Evolutionary conservation across 1,140 invertebrate genomes (phyloP).

Genomic region (Drosophila parvula): DNA sequence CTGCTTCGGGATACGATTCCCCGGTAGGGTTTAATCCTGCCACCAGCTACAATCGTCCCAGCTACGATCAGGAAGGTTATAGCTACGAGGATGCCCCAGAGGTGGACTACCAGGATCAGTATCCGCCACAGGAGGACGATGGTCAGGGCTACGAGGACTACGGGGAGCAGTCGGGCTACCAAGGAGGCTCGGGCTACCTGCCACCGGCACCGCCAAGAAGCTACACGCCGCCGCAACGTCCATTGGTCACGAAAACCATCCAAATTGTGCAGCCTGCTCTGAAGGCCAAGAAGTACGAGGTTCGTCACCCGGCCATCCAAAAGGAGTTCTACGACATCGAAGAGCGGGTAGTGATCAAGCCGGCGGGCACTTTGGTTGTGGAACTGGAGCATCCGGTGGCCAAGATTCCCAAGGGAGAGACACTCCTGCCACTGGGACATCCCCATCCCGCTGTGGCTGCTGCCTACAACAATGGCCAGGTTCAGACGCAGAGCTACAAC

Average conservation of each 20-base stretch:
- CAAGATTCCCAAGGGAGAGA: constrained; percentile 85
- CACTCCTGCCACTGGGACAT: constrained; percentile 72
- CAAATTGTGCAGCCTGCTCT: constrained; percentile 79
- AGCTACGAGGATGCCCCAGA: constrained; percentile 67
- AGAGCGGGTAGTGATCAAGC: constrained; percentile 87
- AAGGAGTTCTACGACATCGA: constrained; percentile 89
- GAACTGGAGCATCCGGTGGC: constrained; percentile 87
- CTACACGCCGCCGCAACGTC: constrained; percentile 60
- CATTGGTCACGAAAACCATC: constrained; percentile 79
- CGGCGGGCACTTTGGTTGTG: constrained; percentile 87
- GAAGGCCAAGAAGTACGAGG: constrained; percentile 84
- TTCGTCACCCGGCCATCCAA: constrained; percentile 87
- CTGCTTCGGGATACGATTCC: constrained; percentile 48
- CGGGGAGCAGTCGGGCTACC: constrained; percentile 49
- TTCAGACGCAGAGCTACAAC: constrained; percentile 57
- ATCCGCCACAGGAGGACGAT: constrained; percentile 72
- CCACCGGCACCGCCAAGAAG: constrained; percentile 57
- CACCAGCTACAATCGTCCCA: constrained; percentile 65
- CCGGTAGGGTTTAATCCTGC: constrained; percentile 33
- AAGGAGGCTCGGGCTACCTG: constrained; percentile 51
- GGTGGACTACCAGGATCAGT: constrained; percentile 74
- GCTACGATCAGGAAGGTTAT: constrained; percentile 60
- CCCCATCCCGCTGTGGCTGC: constrained; percentile 76
- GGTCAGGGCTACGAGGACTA: constrained; percentile 67
- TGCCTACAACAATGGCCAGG: constrained; percentile 67